These are phyloP conservation scores for silkworm (Bombyx mori) DNA, from an alignment of 1,140 invertebrate species.

Conservation along the genomic window DNA sequence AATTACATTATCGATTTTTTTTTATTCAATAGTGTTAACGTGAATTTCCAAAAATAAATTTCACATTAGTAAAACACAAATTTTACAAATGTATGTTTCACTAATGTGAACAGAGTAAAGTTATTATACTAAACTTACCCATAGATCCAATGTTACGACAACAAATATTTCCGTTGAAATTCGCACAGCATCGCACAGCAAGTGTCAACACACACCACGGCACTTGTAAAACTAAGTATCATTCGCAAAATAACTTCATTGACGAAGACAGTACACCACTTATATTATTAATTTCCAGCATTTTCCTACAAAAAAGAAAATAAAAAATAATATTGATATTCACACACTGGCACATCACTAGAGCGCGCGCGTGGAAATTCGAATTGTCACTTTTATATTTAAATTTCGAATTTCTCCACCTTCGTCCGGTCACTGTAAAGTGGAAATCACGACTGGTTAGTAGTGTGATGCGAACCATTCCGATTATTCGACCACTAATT, in stretches of 20 bases:
- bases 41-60: no score
- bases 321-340: conserved; percentile 41
- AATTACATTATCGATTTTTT: no score
- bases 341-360: conserved; percentile 55
- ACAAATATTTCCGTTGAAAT: conserved; percentile 27
- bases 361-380: conserved; percentile 17
- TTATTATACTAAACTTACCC: conserved; percentile 27
- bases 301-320: conserved; percentile 67
- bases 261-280: conserved; percentile 68
- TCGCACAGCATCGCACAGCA: conserved; percentile 52
- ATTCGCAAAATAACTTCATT: conserved; percentile 69
- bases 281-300: conserved; percentile 70
- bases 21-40: no score
- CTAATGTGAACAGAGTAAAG: no score
- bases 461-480: conserved; percentile 28
- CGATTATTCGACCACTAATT: conserved; percentile 37
- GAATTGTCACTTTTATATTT: conserved; percentile 37
- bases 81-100: no score
- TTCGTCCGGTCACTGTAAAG: conserved; percentile 69
- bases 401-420: conserved; percentile 62
- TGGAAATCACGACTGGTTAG: conserved; percentile 68
- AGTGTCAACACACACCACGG: conserved; percentile 58
- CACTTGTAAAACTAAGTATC: conserved; percentile 65
- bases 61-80: no score
- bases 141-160: conserved; percentile 21